phyloP scores from a whole-genome alignment of 2,113 vertebrate genomes.

The Cheilinus undulatus region DNA sequence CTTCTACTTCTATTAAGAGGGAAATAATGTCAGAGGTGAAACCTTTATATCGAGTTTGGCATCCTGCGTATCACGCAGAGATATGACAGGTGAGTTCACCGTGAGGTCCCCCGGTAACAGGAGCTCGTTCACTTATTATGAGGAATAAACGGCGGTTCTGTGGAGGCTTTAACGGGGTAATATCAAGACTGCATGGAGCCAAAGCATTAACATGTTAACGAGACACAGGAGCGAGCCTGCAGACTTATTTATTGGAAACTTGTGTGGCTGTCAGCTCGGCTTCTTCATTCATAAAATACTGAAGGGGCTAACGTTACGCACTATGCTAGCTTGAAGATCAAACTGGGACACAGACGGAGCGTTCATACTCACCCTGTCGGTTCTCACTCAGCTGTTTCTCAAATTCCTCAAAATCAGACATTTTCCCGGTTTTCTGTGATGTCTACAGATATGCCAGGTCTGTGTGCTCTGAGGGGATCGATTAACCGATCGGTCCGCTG shows the following conservation, averaged over 20 bases:
- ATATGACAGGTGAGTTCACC: not conserved
- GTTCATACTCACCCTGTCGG: conserved; percentile 75
- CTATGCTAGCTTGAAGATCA: conserved; percentile 35
- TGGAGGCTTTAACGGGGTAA: not conserved
- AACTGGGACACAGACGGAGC: not conserved
- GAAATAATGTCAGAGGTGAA: not conserved
- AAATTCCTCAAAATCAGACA: conserved; percentile 86
- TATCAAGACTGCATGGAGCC: not conserved
- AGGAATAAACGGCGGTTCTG: not conserved
- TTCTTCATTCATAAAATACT: conserved; percentile 50
- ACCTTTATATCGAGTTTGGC: not conserved
- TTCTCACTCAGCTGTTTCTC: conserved; percentile 85
- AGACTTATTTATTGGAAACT: conserved; percentile 20
- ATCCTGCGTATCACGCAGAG: not conserved
- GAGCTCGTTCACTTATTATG: not conserved
- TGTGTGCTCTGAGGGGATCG: not conserved
- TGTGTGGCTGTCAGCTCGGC: conserved; percentile 18
- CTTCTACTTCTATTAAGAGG: not conserved
- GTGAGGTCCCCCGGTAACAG: not conserved
- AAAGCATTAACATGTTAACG: not conserved
- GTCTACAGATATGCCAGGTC: not conserved
- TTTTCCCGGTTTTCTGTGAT: not conserved
- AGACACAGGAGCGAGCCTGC: not conserved
- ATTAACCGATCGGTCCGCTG: not conserved
- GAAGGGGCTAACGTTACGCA: conserved; percentile 11